phyloP scores from a whole-genome alignment of 2,888 invertebrate genomes.

The Megalurothrips usitatus region DNA sequence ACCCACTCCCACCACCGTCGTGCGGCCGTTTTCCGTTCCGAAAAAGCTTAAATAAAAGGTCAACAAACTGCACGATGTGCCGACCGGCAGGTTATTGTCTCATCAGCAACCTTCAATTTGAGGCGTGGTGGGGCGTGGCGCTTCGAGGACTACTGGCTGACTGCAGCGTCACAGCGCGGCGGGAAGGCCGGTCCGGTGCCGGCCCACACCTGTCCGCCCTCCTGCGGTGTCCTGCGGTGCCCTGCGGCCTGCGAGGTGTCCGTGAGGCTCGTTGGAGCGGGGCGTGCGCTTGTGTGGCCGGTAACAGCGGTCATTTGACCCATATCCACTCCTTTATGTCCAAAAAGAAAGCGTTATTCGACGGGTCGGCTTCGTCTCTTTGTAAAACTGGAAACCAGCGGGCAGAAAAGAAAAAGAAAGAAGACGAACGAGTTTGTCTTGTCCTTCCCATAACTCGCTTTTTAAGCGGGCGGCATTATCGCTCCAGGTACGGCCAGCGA shows the following conservation, averaged over 20 bases:
- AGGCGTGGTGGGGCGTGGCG: slow-evolving; percentile 38
- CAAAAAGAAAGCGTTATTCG: background rate
- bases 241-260: too few relatives aligned
- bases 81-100: background rate
- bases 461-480: too few relatives aligned
- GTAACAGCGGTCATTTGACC: slow-evolving; percentile 20
- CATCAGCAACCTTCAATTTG: background rate
- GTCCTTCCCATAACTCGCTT: too few relatives aligned
- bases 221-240: too few relatives aligned
- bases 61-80: background rate
- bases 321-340: background rate
- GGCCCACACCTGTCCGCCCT: too few relatives aligned
- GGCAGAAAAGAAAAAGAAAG: background rate
- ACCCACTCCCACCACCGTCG: too few relatives aligned
- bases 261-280: slow-evolving; percentile 1
- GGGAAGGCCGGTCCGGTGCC: too few relatives aligned
- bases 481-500: too few relatives aligned
- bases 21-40: too few relatives aligned
- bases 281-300: slow-evolving; percentile 34
- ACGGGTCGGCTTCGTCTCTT: too few relatives aligned
- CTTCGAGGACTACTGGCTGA: slow-evolving; percentile 24
- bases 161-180: background rate
- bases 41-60: background rate
- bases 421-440: too few relatives aligned
- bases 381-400: too few relatives aligned